phyloP scores from a whole-genome alignment of 2,113 vertebrate species.

The Sakesphorus luctuosus region DNA sequence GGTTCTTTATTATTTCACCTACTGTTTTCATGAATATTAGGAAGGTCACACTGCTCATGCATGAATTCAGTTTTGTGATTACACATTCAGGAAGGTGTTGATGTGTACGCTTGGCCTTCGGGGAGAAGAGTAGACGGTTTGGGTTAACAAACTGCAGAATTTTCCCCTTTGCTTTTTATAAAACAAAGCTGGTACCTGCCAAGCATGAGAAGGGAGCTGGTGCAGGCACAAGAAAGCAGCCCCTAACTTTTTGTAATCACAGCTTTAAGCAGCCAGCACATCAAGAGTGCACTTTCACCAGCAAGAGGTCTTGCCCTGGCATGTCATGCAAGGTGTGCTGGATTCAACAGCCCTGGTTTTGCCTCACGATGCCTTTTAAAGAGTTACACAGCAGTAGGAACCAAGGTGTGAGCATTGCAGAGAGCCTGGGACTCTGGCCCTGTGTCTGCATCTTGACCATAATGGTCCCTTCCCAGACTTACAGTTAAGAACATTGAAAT shows the following conservation, averaged over 20 bases:
- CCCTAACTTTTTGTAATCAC: background rate
- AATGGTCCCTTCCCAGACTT: background rate
- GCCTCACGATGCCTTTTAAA: background rate
- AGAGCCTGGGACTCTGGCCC: background rate
- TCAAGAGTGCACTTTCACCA: background rate
- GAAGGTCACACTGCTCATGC: background rate
- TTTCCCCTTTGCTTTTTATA: background rate
- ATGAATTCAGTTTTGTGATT: background rate
- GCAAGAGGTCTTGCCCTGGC: background rate
- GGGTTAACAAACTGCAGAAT: background rate
- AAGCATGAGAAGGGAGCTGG: background rate
- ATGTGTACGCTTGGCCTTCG: background rate
- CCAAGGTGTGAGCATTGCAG: background rate
- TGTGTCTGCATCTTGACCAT: background rate
- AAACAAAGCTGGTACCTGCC: background rate
- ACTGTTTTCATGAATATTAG: background rate
- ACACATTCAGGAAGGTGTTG: background rate
- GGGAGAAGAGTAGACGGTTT: background rate
- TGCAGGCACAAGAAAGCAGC: background rate
- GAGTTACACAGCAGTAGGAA: background rate
- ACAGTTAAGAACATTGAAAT: background rate
- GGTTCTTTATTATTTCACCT: background rate
- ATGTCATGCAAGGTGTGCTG: fast-evolving
- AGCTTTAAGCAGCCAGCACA: background rate
- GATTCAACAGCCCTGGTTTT: background rate